phyloP scores from a whole-genome alignment of 2,113 vertebrate genomes.

The Miniopterus natalensis region DNA sequence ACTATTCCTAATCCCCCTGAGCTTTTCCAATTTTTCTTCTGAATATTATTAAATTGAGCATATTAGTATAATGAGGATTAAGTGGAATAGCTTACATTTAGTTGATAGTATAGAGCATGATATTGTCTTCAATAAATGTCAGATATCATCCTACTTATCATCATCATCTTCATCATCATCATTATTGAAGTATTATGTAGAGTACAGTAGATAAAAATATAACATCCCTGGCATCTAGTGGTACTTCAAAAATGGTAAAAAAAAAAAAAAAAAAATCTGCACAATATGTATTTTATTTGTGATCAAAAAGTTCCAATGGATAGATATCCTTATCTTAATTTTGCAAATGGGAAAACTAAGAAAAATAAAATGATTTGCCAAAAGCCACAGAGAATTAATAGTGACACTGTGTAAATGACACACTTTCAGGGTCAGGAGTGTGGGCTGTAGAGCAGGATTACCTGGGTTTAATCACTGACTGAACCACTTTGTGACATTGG shows the following conservation, averaged over 20 bases:
- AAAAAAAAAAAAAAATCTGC: background rate
- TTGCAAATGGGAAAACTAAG: background rate
- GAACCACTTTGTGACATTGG: background rate
- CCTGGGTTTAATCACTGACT: background rate
- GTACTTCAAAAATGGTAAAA: background rate
- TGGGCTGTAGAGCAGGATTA: background rate
- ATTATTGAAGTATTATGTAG: background rate
- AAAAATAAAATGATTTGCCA: constrained; percentile 14
- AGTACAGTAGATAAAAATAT: background rate
- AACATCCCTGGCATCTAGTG: background rate
- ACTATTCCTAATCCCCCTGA: background rate
- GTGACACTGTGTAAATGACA: background rate
- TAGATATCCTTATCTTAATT: background rate
- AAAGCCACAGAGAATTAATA: background rate
- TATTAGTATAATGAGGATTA: background rate
- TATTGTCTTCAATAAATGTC: background rate
- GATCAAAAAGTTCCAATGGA: background rate
- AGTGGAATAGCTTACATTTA: background rate
- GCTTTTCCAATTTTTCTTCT: background rate
- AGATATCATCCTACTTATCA: background rate
- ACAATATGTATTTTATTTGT: background rate
- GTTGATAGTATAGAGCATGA: background rate
- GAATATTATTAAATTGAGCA: background rate
- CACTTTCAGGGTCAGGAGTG: background rate
- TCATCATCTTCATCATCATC: background rate